Base-by-base conservation (phyloP, 2,113 vertebrate genomes). In the Tragulus kanchil region DNA sequence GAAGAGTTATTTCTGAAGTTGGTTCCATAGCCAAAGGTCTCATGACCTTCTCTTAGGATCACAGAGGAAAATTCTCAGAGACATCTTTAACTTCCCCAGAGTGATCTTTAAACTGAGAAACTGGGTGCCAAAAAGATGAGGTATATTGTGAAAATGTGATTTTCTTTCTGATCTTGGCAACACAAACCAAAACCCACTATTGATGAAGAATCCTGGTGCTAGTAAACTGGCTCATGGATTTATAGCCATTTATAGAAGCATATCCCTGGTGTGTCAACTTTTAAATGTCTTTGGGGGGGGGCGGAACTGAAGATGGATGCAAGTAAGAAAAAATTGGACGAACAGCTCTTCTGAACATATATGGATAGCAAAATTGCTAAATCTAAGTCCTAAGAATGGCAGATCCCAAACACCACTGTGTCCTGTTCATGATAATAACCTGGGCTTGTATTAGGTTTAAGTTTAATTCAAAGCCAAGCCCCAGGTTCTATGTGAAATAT, bases 391-490 rank as follows among this genome's bases (percentile, higher is more conserved):
- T 89, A 71, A 13, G 42, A 48, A 78, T 9, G 62, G 42, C 8
- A n/a, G 85, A 71, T 89, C 62, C 71, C 52, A 89, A 58, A 89
- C 78, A 69, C 86, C 36, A 26, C 19, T 19, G 36, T 56, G 7
- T 58, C 45, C 42, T 21, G 5, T 69, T 93, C 67, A 94, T 90
- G 58, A 82, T 93, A 79, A 93, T 89, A 59, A 92, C 73, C 86
- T 23, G 16, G 92, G 23, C 36, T 91, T n/a, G 17, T 59, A 15
- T 7, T 48, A 61, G 71, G 64, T 59, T 52, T 94, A 75, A 93
- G 90, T 89, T 96, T 86, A 94, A 94, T 89, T 91, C 94, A 94
- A 93, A 97, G 45, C 36, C 64, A 90, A 75, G 61, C 25, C 62
- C 89, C 13, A 23, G 26, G 50, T 83, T 89, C 23, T 77, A 93